Conservation (phyloP, 2,888 invertebrate genomes). For the Elysia crispata region DNA sequence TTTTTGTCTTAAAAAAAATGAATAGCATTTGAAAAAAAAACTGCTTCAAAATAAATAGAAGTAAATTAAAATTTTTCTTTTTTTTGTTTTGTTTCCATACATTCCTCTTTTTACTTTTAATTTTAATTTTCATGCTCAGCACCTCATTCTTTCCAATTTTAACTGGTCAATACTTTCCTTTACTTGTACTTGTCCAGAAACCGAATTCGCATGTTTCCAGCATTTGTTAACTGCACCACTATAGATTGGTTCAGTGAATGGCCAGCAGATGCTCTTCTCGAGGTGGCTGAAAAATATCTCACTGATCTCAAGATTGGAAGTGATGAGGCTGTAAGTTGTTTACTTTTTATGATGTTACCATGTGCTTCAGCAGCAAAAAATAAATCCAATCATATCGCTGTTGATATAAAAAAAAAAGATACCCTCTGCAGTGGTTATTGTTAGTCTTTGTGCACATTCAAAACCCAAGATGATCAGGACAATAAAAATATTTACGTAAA, state of each 20-base stretch:
- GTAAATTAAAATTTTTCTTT: no score
- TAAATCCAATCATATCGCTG: neutral
- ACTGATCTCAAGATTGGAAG: slow-evolving; percentile 83
- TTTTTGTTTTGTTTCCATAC: neutral
- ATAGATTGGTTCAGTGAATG: slow-evolving; percentile 94
- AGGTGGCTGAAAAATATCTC: slow-evolving; percentile 91
- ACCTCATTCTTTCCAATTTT: no score
- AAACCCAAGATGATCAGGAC: no score
- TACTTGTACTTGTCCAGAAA: slow-evolving; percentile 79
- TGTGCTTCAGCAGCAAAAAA: neutral
- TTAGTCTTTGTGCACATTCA: no score
- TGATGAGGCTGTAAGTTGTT: slow-evolving; percentile 71
- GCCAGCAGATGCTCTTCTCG: slow-evolving; percentile 92
- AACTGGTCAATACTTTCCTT: no score
- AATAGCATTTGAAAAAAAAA: no score
- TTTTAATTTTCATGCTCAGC: neutral
- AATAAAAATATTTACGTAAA: no score
- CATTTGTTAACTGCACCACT: slow-evolving; percentile 90
- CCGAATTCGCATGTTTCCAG: slow-evolving; percentile 91
- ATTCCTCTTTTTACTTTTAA: neutral
- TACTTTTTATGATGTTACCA: neutral
- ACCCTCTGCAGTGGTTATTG: no score
- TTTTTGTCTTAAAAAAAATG: no score
- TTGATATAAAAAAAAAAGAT: no score
- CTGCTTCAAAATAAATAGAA: no score